These are phyloP conservation scores for Otus scops DNA, from an alignment of 2,797 vertebrate genomes.

Conservation along the genomic window DNA sequence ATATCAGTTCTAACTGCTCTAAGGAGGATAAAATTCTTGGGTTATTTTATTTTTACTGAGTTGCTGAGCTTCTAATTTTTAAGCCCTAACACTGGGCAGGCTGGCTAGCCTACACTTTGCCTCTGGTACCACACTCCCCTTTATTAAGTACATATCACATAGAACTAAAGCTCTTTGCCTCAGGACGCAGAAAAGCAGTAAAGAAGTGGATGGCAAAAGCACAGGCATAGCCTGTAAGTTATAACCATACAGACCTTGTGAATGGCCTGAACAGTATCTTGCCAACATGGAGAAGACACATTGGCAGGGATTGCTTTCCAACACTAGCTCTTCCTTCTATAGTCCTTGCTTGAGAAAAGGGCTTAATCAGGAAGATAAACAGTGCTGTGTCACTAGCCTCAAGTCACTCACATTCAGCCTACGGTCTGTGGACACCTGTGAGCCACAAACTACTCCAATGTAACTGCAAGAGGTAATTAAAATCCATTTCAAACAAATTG, in stretches of 20 bases:
- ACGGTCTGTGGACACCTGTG: neutral
- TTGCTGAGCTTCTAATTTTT: neutral
- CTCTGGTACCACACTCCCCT: neutral
- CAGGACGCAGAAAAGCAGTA: neutral
- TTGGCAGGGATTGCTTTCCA: neutral
- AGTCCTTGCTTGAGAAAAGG: neutral
- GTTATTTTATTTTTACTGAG: neutral
- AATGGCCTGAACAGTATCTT: neutral
- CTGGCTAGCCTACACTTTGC: neutral
- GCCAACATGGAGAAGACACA: neutral
- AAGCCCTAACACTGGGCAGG: neutral
- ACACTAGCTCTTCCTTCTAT: neutral
- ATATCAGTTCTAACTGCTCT: neutral
- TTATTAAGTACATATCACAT: neutral
- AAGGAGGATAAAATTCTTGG: neutral
- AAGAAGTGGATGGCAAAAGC: neutral
- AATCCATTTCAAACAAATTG: neutral
- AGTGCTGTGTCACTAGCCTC: neutral
- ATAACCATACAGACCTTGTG: neutral
- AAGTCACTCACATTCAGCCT: neutral
- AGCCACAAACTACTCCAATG: neutral
- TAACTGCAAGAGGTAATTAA: neutral
- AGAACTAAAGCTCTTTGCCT: neutral
- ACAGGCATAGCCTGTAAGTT: neutral
- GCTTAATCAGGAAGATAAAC: neutral